A percentile compares a stretch with the other conserved stretches of the same genome.
phyloP scores from a whole-genome alignment of 1,140 invertebrate species.

The Euwallacea similis region DNA sequence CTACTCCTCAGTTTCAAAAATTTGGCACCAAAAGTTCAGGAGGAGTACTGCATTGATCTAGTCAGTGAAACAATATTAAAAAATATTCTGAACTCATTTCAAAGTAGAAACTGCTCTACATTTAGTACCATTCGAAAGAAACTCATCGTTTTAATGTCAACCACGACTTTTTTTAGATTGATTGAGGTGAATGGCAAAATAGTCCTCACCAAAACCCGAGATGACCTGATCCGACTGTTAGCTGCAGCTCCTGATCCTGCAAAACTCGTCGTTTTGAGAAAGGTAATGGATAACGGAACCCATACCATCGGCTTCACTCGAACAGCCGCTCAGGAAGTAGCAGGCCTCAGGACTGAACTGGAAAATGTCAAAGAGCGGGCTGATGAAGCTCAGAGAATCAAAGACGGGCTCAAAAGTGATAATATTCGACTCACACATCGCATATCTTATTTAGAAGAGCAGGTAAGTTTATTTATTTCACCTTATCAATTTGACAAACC shows the following conservation, averaged over 20 bases:
- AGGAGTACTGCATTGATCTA: no score
- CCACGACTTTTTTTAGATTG: conserved; percentile 59
- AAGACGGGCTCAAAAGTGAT: conserved; percentile 70
- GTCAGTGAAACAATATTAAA: no score
- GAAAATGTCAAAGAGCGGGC: conserved; percentile 60
- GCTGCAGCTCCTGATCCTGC: conserved; percentile 60
- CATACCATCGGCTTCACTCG: conserved; percentile 45
- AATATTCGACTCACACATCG: conserved; percentile 82
- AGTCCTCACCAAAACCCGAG: conserved; percentile 68
- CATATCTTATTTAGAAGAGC: conserved; percentile 86
- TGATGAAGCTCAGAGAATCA: conserved; percentile 63
- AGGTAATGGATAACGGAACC: conserved; percentile 51
- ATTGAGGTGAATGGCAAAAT: conserved; percentile 82
- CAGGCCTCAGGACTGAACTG: conserved; percentile 59
- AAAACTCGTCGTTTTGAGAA: conserved; percentile 56
- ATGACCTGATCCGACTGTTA: conserved; percentile 69
- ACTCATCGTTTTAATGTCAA: background rate
- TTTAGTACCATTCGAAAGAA: no score
- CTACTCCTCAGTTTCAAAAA: no score
- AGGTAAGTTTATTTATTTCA: conserved; percentile 60
- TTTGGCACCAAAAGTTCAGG: no score
- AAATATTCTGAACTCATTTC: no score
- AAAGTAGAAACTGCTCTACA: no score
- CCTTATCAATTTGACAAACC: background rate
- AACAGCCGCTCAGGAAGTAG: conserved; percentile 50